phyloP scores from a whole-genome alignment of 2,113 vertebrate genomes.

The Neogobius melanostomus region DNA sequence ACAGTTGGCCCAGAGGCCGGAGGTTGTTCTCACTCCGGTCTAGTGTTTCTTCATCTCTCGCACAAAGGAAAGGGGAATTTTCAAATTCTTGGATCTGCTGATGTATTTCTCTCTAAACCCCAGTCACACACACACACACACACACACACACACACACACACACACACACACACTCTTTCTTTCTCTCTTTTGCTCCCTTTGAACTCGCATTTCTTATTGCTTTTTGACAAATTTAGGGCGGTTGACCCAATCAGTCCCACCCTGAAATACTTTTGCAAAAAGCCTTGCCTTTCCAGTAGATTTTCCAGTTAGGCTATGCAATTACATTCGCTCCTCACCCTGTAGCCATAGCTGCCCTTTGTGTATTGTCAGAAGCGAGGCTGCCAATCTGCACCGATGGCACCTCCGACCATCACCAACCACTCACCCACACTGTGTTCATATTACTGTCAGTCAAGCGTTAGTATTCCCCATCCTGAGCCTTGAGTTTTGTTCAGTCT shows the following conservation, averaged over 20 bases:
- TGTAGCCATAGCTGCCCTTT: too few relatives aligned
- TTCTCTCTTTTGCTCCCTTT: conserved; percentile 54
- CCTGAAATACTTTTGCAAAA: not conserved
- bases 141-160: too few relatives aligned
- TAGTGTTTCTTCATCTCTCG: conserved; percentile 66
- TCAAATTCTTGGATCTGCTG: conserved; percentile 71
- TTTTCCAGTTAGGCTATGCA: too few relatives aligned
- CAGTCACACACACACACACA: not conserved
- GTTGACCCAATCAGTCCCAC: not conserved
- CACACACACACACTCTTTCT: not conserved
- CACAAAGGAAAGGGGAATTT: conserved; percentile 65
- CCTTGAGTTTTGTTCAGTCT: too few relatives aligned
- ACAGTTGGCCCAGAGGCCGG: not conserved
- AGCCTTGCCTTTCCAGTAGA: too few relatives aligned
- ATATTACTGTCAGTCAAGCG: too few relatives aligned
- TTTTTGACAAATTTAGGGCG: not conserved
- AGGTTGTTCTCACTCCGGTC: conserved; percentile 32
- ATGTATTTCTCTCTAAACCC: conserved; percentile 19
- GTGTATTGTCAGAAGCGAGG: too few relatives aligned
- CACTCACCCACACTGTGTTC: too few relatives aligned
- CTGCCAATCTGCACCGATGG: too few relatives aligned
- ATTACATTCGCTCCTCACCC: too few relatives aligned
- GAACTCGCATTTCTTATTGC: not conserved
- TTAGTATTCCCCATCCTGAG: too few relatives aligned
- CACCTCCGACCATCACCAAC: too few relatives aligned